Evolutionary conservation across 2,797 vertebrate genomes (phyloP).

Genomic region (Vespertilio murinus): DNA sequence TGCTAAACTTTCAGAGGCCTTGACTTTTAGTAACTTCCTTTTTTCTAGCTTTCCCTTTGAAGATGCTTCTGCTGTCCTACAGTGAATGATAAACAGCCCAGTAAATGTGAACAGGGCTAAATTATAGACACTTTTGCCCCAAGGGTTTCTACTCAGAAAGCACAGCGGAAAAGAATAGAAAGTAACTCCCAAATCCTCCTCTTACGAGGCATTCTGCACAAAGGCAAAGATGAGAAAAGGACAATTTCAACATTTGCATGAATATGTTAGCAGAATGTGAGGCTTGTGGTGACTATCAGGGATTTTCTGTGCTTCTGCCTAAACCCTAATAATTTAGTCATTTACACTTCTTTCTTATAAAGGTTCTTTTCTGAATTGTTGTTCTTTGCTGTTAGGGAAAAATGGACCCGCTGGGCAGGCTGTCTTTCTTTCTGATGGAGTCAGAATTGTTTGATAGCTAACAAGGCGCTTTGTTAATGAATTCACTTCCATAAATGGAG

Average conservation of each 20-base stretch:
- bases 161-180: conserved; percentile 30
- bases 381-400: not conserved
- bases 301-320: conserved; percentile 30
- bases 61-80: not conserved
- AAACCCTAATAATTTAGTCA: conserved; percentile 59
- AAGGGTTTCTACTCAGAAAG: conserved; percentile 37
- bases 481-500: conserved; percentile 18
- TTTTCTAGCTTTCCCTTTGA: conserved; percentile 20
- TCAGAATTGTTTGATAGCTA: conserved; percentile 26
- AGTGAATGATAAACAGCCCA: conserved; percentile 19
- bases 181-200: not conserved
- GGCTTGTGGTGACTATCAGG: not conserved
- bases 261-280: not conserved
- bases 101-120: conserved; percentile 23
- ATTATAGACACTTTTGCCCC: conserved; percentile 42
- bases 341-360: conserved; percentile 51
- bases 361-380: conserved; percentile 65
- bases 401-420: not conserved
- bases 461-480: conserved; percentile 21
- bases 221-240: not conserved
- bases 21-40: not conserved
- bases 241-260: not conserved
- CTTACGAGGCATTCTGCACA: not conserved
- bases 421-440: conserved; percentile 45
- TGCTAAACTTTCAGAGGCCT: conserved; percentile 13